Conservation (phyloP, 2,888 invertebrate genomes). For the Dascillus cervinus region DNA sequence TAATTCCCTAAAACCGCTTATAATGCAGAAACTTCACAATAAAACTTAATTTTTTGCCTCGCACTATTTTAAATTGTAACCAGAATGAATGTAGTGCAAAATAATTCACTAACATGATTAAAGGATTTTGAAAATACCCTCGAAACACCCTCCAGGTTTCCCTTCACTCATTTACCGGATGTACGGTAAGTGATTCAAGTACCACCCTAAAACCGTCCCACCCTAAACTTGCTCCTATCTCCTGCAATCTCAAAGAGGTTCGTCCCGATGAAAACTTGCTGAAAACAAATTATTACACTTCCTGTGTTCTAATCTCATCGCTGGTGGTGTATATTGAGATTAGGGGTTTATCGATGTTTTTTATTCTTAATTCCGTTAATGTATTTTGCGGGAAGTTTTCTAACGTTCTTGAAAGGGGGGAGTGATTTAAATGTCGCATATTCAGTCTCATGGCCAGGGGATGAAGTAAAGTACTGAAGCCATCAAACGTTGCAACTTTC, state of each 20-base stretch:
- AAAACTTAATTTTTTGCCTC: conserved; percentile 1
- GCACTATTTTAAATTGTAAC: conserved; percentile 2
- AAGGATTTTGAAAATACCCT: conserved; percentile 31
- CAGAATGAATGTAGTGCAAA: conserved; percentile 1
- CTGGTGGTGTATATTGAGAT: too few relatives aligned
- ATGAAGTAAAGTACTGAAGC: conserved; percentile 1
- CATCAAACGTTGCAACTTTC: conserved; percentile 9
- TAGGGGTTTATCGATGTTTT: too few relatives aligned
- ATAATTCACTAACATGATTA: conserved; percentile 30
- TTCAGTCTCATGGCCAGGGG: background rate
- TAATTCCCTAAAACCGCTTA: conserved; percentile 8
- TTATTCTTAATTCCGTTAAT: too few relatives aligned
- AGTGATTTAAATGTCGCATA: background rate
- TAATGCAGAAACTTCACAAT: conserved; percentile 9
- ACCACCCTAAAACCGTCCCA: conserved; percentile 26
- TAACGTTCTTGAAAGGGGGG: conserved; percentile 1
- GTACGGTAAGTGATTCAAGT: conserved; percentile 36
- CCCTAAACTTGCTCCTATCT: conserved; percentile 20
- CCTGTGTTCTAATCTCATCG: conserved; percentile 25
- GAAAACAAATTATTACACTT: conserved; percentile 37
- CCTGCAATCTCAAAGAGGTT: conserved; percentile 32
- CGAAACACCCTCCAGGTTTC: conserved; percentile 22
- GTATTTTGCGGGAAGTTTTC: conserved; percentile 2
- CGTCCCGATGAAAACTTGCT: conserved; percentile 32
- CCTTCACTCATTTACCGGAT: conserved; percentile 33